Base-by-base conservation (phyloP, 2,797 vertebrate species). In the Microchirus variegatus region DNA sequence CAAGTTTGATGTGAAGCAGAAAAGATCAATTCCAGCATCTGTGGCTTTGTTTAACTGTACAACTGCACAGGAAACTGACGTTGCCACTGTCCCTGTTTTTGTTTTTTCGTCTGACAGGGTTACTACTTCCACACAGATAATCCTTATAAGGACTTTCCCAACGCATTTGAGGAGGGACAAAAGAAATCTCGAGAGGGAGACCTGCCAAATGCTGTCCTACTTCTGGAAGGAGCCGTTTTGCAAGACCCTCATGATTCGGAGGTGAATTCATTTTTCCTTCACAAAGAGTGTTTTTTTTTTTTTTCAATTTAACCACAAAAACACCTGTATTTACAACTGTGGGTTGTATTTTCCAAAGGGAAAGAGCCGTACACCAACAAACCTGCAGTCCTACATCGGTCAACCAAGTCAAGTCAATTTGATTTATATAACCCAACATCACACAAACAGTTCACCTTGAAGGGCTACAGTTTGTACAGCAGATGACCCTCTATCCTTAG, bases 51-150 rank as follows among this genome's bases (percentile, higher is more conserved):
- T 78, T 73, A 64, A 73, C 78, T 50, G 69, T 64, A 80, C 66
- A 73, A 46, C 43, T 50, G 51, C 68, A 59, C 49, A 68, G 71
- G 73, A 73, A 67, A 83, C 69, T 84, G 79, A 88, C 79, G 67
- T 78, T 74, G 68, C 43, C 69, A 55, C 37, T 86, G 60, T 77
- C 65, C 71, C 67, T 63, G 37, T 76, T 77, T 53, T 59, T 47
- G 67, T 43, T 63, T 67, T 77, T 77, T 69, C 87, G 49, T 77
- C 57, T 91, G 68, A 67, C 85, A 99, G 97, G 97, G 97, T 69
- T 99, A 99, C 92, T 99, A 98, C 92, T 99, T 99, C 89, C 97
- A 99, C 83, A 99, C 96, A 22, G 97, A 99, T 82, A 99, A 99
- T 84, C 98, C 97, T 50, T 99, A 96, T 89, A 98, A 96, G 90